Conservation (phyloP, 2,888 invertebrate species). For the Acutogordius australiensis region DNA sequence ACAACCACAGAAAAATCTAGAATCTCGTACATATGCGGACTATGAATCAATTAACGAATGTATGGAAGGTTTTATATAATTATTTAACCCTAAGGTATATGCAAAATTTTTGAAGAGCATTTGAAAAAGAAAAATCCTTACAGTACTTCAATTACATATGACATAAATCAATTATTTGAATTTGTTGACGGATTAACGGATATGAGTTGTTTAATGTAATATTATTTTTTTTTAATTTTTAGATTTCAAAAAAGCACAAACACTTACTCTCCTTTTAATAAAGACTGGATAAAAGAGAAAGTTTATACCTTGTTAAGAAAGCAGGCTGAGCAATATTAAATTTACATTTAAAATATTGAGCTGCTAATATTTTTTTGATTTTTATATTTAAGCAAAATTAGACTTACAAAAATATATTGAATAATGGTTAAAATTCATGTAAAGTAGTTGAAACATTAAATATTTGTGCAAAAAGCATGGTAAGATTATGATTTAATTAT, state of each 20-base stretch:
- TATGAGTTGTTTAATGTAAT: constrained; percentile 61
- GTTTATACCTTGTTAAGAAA: constrained; percentile 62
- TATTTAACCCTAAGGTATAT: constrained; percentile 35
- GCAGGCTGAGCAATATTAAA: constrained; percentile 38
- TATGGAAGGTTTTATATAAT: constrained; percentile 44
- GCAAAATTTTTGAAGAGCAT: constrained; percentile 95
- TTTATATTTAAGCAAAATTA: too few species aligned
- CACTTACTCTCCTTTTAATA: constrained; percentile 87
- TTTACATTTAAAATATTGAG: too few species aligned
- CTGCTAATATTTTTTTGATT: too few species aligned
- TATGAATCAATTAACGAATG: constrained; percentile 91
- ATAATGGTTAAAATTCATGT: too few species aligned
- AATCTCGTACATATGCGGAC: constrained; percentile 84
- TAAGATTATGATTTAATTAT: too few species aligned
- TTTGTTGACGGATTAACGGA: constrained; percentile 85
- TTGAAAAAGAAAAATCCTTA: constrained; percentile 73
- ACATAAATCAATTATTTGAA: constrained; percentile 71
- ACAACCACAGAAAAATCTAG: constrained; percentile 66
- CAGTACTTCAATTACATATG: constrained; percentile 83
- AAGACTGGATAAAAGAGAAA: constrained; percentile 97
- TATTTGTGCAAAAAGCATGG: too few species aligned
- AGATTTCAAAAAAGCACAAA: constrained; percentile 61
- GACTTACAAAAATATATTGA: too few species aligned
- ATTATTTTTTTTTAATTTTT: constrained; percentile 20
- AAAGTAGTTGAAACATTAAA: too few species aligned